Evolutionary conservation across 2,888 invertebrate species (phyloP).

Genomic region (Girardia tigrina): DNA sequence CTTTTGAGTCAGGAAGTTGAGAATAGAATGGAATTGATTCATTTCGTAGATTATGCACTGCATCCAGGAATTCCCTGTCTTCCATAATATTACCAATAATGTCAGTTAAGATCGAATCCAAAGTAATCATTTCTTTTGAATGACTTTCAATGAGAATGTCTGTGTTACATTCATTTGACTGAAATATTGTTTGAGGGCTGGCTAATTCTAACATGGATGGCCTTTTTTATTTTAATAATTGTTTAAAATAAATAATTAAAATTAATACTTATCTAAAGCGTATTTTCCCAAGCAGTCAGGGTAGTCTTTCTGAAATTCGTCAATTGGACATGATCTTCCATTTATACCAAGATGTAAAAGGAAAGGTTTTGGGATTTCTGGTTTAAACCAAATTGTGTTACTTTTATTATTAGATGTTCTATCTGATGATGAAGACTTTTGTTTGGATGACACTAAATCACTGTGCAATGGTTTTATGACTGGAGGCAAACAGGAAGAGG

Average conservation of each 20-base stretch:
- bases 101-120: background rate
- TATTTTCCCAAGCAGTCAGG: constrained; percentile 38
- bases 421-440: background rate
- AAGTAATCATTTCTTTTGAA: background rate
- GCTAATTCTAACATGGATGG: constrained; percentile 19
- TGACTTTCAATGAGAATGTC: background rate
- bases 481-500: background rate
- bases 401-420: background rate
- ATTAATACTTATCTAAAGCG: background rate
- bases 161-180: constrained; percentile 38
- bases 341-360: constrained; percentile 48
- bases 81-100: constrained; percentile 44
- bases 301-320: constrained; percentile 46
- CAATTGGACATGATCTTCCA: constrained; percentile 45
- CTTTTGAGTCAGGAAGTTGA: constrained; percentile 41
- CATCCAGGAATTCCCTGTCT: constrained; percentile 44
- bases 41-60: constrained; percentile 41
- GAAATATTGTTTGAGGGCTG: background rate
- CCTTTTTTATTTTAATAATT: too few relatives aligned
- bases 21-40: constrained; percentile 46
- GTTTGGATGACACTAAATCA: background rate
- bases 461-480: background rate
- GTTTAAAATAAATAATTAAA: too few relatives aligned
- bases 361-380: constrained; percentile 44
- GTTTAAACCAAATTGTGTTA: constrained; percentile 38